Evolutionary conservation across 2,113 vertebrate species (phyloP).

Genomic region (Platichthys flesus): DNA sequence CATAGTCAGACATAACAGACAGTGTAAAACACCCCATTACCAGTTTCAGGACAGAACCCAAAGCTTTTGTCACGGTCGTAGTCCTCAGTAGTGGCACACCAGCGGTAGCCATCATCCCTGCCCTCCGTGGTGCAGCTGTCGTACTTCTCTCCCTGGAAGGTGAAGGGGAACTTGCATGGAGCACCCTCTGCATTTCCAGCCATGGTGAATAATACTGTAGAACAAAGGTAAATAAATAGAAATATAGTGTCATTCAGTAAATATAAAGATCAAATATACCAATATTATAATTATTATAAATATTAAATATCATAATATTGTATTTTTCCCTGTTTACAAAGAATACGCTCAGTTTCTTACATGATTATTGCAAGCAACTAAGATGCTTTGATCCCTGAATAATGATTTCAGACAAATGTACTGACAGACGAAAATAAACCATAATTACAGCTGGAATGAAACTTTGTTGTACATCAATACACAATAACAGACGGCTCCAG

Average conservation of each 20-base stretch:
- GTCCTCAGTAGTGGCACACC: constrained; percentile 96
- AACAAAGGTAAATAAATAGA: neutral
- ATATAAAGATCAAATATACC: too few species aligned
- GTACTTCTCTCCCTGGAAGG: constrained; percentile 89
- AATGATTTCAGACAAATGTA: neutral
- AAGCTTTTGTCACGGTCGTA: constrained; percentile 94
- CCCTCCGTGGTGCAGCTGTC: constrained; percentile 92
- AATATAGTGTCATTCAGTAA: neutral
- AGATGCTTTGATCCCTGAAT: too few species aligned
- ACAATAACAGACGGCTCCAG: constrained; percentile 24
- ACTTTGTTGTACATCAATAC: neutral
- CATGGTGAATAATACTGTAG: constrained; percentile 91
- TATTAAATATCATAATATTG: too few species aligned
- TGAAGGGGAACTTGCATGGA: constrained; percentile 96
- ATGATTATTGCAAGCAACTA: too few species aligned
- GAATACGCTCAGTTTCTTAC: too few species aligned
- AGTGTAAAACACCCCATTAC: constrained; percentile 69
- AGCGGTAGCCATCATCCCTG: constrained; percentile 94
- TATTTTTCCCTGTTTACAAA: too few species aligned
- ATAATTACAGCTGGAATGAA: neutral
- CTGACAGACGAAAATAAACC: neutral
- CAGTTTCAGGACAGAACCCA: constrained; percentile 96
- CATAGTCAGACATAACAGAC: neutral
- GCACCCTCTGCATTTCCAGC: constrained; percentile 92
- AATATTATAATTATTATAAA: too few species aligned